Conservation (phyloP, 2,113 vertebrate genomes). For the Columbina picui region DNA sequence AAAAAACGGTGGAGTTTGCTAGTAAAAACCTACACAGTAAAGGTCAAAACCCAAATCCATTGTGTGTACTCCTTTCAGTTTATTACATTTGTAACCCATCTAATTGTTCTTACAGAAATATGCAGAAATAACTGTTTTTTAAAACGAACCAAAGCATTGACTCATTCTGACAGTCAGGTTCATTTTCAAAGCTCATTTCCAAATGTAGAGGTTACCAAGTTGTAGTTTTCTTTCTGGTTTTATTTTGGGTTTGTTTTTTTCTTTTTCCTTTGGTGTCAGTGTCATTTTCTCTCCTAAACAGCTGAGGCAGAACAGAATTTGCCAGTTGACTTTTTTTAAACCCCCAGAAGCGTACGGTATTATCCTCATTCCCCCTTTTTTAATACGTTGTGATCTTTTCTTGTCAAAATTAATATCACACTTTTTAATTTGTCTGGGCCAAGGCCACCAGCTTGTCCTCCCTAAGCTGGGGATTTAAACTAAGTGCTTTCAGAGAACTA, state of each 20-base stretch:
- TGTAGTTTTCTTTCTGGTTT: not conserved
- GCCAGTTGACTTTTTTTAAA: not conserved
- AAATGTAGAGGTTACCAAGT: not conserved
- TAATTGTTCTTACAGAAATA: not conserved
- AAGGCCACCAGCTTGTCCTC: not conserved
- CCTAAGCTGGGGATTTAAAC: not conserved
- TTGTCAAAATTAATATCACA: accelerated
- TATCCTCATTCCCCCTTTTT: not conserved
- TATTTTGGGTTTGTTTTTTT: not conserved
- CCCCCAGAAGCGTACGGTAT: not conserved
- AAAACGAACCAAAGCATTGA: not conserved
- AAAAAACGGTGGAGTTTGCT: not conserved
- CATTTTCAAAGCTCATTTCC: not conserved
- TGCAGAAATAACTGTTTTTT: not conserved
- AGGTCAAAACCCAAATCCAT: not conserved
- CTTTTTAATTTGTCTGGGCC: not conserved
- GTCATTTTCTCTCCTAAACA: not conserved
- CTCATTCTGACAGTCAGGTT: not conserved
- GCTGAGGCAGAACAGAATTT: not conserved
- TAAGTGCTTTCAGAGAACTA: not conserved
- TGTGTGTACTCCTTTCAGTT: not conserved
- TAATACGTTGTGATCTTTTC: not conserved
- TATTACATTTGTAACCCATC: not conserved
- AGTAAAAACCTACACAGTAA: not conserved
- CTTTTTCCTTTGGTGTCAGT: not conserved